Base-by-base conservation (phyloP, 2,113 vertebrate genomes). In the Oxygymnocypris stewartii region DNA sequence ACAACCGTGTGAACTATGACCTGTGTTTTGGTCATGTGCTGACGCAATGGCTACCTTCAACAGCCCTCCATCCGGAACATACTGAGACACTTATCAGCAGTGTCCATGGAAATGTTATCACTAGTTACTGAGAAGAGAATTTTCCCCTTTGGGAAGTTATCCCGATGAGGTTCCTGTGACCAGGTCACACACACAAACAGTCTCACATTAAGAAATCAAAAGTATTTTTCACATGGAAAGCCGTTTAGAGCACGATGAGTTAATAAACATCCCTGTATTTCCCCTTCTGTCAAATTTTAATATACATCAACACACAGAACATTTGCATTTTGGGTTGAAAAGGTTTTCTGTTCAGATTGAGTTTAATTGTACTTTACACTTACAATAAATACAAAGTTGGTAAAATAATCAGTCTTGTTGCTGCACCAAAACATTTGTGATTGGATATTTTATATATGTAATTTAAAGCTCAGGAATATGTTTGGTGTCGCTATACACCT, bases 131-230 rank as follows among this genome's bases (percentile, higher is more conserved):
- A 4, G 25, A n/a, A 5, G 2, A 6, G 20, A 71, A 59, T 49
- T 82, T 88, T 84, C 79, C 47, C n/a, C 57, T 69, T 81, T 76
- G 16, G 13, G 12, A 85, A 76, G 11, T 47, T 82, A 79, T 85
- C 73, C 65, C 6, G 25, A 44, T 57, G 44, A 35, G 3, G 23
- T 40, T 23, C 31, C 47, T 12, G n/a, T 14, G 23, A 76, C n/a
- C 23, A 23, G 31, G 54, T 35, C 76, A 71, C 2, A 75, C 6
- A 0, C 2, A 1, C 23, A 37, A 84, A 40, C n/a, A 18, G 57
- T 73, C n/a, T 65, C 25, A 18, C 23, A 57, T 67, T 9, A 28
- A 5, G 25, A 42, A 51, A 61, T 18, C n/a, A 20, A 79, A 77
- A 78, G 4, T 23, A 5, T 54, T 78, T 78, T 37, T 18, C 28